Conservation (phyloP, 2,888 invertebrate species). For the Hipparchia sbordonii region DNA sequence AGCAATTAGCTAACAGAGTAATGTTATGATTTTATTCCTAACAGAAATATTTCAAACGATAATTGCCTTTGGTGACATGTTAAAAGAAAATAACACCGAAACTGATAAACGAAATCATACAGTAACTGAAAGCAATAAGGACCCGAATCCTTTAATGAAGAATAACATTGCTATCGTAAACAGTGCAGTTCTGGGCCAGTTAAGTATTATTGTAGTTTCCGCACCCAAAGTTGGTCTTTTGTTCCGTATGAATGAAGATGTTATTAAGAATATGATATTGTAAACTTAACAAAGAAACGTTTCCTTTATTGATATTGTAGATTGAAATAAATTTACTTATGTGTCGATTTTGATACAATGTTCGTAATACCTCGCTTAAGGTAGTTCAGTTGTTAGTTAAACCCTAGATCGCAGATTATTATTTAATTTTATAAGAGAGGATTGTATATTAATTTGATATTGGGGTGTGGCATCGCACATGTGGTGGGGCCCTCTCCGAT, state of each 20-base stretch:
- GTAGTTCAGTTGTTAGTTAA: too few species aligned
- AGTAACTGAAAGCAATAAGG: neutral
- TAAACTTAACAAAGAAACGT: neutral
- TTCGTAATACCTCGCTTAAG: too few species aligned
- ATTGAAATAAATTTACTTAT: too few species aligned
- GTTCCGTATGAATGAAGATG: constrained; percentile 24
- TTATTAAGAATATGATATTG: neutral
- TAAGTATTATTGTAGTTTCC: constrained; percentile 24
- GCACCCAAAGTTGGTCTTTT: constrained; percentile 26
- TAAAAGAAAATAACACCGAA: constrained; percentile 18
- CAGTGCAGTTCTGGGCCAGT: constrained; percentile 22
- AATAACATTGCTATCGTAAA: neutral
- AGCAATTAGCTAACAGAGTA: constrained; percentile 33
- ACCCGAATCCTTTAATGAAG: neutral
- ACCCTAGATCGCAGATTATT: too few species aligned
- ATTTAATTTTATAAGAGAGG: too few species aligned
- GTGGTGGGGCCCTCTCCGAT: too few species aligned
- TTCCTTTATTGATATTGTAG: neutral
- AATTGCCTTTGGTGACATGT: constrained; percentile 23
- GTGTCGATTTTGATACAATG: too few species aligned
- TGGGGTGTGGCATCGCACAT: too few species aligned
- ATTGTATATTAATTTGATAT: too few species aligned
- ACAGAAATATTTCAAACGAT: constrained; percentile 21
- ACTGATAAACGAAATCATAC: neutral
- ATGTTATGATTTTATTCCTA: constrained; percentile 27